Base-by-base conservation (phyloP, 1,140 invertebrate genomes). In the Melitaea cinxia region DNA sequence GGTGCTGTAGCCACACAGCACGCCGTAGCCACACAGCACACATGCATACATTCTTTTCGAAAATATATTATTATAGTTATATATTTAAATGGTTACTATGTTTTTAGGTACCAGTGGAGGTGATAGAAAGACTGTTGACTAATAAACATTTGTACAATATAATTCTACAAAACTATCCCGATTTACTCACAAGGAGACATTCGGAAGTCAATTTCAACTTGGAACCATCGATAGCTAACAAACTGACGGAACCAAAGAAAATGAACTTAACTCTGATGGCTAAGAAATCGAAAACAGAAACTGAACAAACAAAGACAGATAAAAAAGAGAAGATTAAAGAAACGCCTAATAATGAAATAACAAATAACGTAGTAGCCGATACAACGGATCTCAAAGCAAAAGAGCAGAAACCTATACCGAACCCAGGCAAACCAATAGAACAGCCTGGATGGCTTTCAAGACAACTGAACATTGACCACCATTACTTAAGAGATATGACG, bases 401-500 rank as follows among this genome's bases (percentile, higher is more conserved):
- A 56, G 52, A 33, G 17, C 17, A 50, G 37, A 76, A 73, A 69
- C 4, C 15, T 9, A 33, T 24, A 35, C n/a, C 52, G 2, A 65
- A 66, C 12, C 55, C 65, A 26, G 45, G 24, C 17, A 68, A 73
- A 35, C 58, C 9, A 45, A 23, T 54, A 14, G 68, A 63, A 1
- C 49, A 74, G 15, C 56, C 65, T 0, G 75, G 75, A 49, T 88
- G 85, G 83, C 49, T 88, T 0, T 37, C 71, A 0, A 75, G 76
- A 39, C 82, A 84, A 28, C 67, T 86, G 1, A 80, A 77, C 5
- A 83, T 69, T 0, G 84, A 92, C 55, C 92, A 92, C 14, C 93
- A 94, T 61, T 95, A 95, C 72, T 92, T 95, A 6, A 94, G 94
- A 77, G 93, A 95, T 71, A 94, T 95, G 78, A 91, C 93, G 64